Evolutionary conservation across 2,797 vertebrate species (phyloP).

Genomic region (Eulemur mongoz): DNA sequence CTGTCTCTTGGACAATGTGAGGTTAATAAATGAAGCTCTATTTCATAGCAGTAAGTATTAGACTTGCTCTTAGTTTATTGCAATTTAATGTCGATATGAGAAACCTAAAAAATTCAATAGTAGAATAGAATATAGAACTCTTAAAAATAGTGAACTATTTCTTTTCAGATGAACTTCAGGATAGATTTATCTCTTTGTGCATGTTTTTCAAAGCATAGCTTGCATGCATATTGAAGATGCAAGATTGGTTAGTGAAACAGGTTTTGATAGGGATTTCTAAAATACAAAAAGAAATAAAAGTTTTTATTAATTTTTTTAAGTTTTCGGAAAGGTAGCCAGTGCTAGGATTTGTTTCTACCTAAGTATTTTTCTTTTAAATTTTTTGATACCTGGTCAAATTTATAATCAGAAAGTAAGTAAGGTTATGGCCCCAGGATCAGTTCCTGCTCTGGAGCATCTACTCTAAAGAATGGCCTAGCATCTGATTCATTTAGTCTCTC

Average conservation of each 20-base stretch:
- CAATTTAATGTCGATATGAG: background rate
- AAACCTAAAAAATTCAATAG: background rate
- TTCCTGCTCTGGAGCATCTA: background rate
- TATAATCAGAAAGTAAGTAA: background rate
- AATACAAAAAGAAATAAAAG: background rate
- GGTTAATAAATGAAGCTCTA: background rate
- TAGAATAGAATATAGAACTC: background rate
- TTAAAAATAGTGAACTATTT: background rate
- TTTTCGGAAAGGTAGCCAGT: background rate
- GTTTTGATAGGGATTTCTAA: background rate
- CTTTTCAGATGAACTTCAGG: background rate
- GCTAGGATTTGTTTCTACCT: background rate
- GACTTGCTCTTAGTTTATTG: background rate
- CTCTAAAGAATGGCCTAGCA: background rate
- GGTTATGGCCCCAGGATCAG: background rate
- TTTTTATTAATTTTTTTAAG: conserved; percentile 2
- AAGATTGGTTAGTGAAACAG: background rate
- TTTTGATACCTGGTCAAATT: conserved; percentile 16
- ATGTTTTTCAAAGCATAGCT: background rate
- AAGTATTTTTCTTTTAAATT: background rate
- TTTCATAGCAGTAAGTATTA: background rate
- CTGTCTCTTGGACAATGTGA: background rate
- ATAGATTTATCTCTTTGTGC: background rate
- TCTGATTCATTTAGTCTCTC: background rate
- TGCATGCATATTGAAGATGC: background rate